phyloP scores from a whole-genome alignment of 2,797 vertebrate species.

The Hylomyscus alleni region DNA sequence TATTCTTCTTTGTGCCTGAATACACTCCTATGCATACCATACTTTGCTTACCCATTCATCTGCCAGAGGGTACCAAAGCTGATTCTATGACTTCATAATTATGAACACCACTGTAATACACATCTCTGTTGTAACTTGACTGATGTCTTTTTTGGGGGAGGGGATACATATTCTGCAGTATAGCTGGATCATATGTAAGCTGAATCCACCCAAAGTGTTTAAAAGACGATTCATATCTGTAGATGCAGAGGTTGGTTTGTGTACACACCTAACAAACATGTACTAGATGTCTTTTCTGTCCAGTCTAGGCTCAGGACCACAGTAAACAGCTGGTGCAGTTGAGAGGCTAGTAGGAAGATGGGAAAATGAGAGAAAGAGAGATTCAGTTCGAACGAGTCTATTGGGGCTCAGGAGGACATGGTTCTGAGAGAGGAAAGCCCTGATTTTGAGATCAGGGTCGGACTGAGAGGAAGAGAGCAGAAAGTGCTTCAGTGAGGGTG shows the following conservation, averaged over 20 bases:
- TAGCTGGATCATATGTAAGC: too few relatives aligned
- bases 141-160: neutral
- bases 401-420: rapidly evolving
- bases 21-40: neutral
- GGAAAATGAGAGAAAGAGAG: neutral
- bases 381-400: neutral
- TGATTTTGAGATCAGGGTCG: neutral
- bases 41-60: neutral
- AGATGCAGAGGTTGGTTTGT: neutral
- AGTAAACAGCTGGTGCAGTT: neutral
- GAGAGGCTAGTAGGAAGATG: neutral
- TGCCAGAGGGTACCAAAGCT: neutral
- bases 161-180: neutral
- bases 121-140: neutral
- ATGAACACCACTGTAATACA: neutral
- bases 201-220: rapidly evolving
- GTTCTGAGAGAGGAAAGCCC: neutral
- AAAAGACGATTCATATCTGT: neutral
- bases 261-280: neutral
- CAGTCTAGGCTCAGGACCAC: neutral
- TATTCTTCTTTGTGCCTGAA: neutral
- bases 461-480: neutral
- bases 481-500: rapidly evolving
- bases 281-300: neutral
- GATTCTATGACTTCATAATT: neutral